Base-by-base conservation (phyloP, 2,113 vertebrate species). In the Aplodontia rufa region DNA sequence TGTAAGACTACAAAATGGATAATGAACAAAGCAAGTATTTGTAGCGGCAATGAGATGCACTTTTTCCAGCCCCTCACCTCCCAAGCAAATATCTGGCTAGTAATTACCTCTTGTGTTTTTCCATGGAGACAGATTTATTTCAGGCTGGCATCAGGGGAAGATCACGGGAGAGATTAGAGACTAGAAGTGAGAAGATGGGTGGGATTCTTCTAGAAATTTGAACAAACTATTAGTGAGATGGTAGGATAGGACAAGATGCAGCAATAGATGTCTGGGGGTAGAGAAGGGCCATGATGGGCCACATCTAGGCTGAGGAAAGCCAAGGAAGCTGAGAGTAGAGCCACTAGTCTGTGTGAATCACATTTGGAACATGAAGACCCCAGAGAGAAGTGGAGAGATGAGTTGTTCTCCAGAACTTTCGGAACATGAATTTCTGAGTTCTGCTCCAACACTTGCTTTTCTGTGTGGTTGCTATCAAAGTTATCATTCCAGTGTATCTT, bases 21-120 rank as follows among this genome's bases (percentile, higher is more conserved):
- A 62, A 79, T 49, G 8, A 60, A 53, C 30, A 93, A 76, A 64
- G 7, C 8, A 45, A 45, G 2, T 12, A 17, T 60, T 83, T 79
- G 42, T 19, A 80, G 35, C 69, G 49, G 8, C 30, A 82, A 37
- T 8, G 40, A 62, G 96, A 82, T 87, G 45, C 11, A 71, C 26
- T 81, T 95, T 86, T 76, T n/a, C 47, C 5, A 62, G 66, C 11
- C 35, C 16, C 24, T 94, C 26, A 64, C 14, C n/a, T 87, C 30
- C 64, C 2, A 58, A 85, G 35, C 69, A 81, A 72, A 82, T 66
- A 75, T 58, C 37, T 87, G 58, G 8, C 66, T 80, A 26, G 51
- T 72, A 86, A 89, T 71, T 49, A 55, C 32, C 24, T 93, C 42
- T 78, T 68, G 9, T 79, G 14, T 47, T 89, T 92, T 96, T 76